Evolutionary conservation across 2,113 vertebrate species (phyloP).

Genomic region (Camelus dromedarius): DNA sequence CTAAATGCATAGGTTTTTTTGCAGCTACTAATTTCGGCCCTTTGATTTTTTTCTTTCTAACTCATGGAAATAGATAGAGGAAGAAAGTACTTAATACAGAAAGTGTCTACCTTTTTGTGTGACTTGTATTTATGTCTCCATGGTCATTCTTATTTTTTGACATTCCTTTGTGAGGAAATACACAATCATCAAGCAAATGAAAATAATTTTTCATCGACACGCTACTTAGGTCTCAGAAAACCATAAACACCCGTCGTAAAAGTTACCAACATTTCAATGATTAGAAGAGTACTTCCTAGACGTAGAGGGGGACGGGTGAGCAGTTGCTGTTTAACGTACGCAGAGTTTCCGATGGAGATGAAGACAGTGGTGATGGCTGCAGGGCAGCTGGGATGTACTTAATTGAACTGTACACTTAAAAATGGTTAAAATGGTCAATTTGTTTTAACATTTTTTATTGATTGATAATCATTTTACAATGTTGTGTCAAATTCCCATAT

Average conservation of each 20-base stretch:
- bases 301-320: too few species aligned
- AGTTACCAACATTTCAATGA: not conserved
- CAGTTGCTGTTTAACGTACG: not conserved
- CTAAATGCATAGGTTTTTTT: not conserved
- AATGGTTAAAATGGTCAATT: not conserved
- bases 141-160: not conserved
- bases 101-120: not conserved
- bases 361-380: not conserved
- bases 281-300: not conserved
- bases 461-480: too few species aligned
- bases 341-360: not conserved
- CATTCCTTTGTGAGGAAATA: not conserved
- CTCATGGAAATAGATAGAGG: not conserved
- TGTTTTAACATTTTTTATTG: too few species aligned
- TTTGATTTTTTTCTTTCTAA: not conserved
- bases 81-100: not conserved
- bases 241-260: not conserved
- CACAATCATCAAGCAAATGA: not conserved
- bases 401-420: not conserved
- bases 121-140: not conserved
- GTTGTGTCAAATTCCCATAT: too few species aligned
- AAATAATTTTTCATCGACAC: not conserved
- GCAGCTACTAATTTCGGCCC: not conserved
- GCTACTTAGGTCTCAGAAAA: not conserved
- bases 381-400: not conserved